Base-by-base conservation (phyloP, 2,888 invertebrate species). In the Cataglyphis albicans region DNA sequence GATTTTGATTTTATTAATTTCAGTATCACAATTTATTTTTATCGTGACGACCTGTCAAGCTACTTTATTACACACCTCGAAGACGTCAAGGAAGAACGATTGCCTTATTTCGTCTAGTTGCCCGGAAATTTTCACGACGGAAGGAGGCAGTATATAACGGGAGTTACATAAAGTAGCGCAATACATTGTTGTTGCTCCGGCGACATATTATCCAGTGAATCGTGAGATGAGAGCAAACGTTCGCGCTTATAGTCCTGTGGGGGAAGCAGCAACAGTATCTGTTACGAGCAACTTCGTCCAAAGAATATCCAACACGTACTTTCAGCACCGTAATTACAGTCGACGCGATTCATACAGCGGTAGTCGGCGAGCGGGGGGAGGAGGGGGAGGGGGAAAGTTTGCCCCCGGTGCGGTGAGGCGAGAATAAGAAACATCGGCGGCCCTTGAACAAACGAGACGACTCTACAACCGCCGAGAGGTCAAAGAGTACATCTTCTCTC, bases 371-470 rank as follows among this genome's bases (percentile, higher is more conserved):
- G 25, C 0, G 25, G 25, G 55, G 1, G 29, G 29, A 2, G 1
- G 29, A 0, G 29, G 25, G 25, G 29, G 2, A 25, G 25, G 61
- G 64, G 55, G 75, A 78, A 88, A 89, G 83, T 88, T 86, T 65
- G 72, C 72, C n/a, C n/a, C n/a, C 44, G 59, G 18, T 55, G 70
- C 82, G 80, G 63, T 70, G 55, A 52, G 21, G 61, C 68, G 63
- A 61, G 74, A 64, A 80, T 82, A 64, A 78, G 81, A 74, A 84
- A 21, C 44, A 82, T 82, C 64, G 83, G 25, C 38, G 81, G 84
- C 68, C 82, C 81, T 82, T 72, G 84, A 83, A 85, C 85, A 88
- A 89, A 89, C 87, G 87, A 87, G 87, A 76, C 81, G 80, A 59
- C 64, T 65, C 29, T 29, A 55, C 38, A 63, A 84, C 76, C 80